These are phyloP conservation scores for Cyrtodaria siliqua DNA, from an alignment of 2,888 invertebrate species.

Conservation along the genomic window DNA sequence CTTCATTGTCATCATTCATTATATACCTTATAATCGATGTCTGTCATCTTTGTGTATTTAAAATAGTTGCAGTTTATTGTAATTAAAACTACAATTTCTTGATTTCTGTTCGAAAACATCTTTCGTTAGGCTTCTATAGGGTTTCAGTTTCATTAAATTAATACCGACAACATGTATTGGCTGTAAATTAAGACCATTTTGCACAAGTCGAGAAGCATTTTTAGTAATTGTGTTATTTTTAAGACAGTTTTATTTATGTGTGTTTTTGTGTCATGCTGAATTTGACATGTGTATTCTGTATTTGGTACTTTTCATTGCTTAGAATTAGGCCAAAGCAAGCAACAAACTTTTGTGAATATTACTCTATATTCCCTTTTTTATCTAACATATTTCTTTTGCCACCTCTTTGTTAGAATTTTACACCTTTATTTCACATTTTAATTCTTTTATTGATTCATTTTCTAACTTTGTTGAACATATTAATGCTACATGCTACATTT, in stretches of 20 bases:
- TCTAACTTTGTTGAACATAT: too few species aligned
- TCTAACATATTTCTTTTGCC: constrained; percentile 17
- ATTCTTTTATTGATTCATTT: too few species aligned
- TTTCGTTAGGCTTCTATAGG: too few species aligned
- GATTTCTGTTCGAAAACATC: too few species aligned
- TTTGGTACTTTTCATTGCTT: constrained; percentile 36
- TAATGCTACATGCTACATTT: too few species aligned
- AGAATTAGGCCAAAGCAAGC: constrained; percentile 27
- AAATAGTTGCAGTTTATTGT: constrained; percentile 36
- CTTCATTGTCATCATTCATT: constrained; percentile 6
- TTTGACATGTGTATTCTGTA: constrained; percentile 38
- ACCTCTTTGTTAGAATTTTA: constrained; percentile 41
- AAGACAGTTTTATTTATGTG: constrained; percentile 18
- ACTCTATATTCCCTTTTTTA: constrained; percentile 2
- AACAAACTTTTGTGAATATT: constrained; percentile 3
- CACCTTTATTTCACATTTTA: constrained; percentile 30
- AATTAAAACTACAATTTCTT: neutral
- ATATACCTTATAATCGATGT: constrained; percentile 15
- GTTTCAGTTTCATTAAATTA: too few species aligned
- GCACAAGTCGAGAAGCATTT: too few species aligned
- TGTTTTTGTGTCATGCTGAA: constrained; percentile 36
- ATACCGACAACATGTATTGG: too few species aligned
- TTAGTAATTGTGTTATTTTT: neutral
- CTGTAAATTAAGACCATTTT: too few species aligned
- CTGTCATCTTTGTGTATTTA: constrained; percentile 34